Evolutionary conservation across 2,797 vertebrate genomes (phyloP).

Genomic region (Thalassophryne amazonica): DNA sequence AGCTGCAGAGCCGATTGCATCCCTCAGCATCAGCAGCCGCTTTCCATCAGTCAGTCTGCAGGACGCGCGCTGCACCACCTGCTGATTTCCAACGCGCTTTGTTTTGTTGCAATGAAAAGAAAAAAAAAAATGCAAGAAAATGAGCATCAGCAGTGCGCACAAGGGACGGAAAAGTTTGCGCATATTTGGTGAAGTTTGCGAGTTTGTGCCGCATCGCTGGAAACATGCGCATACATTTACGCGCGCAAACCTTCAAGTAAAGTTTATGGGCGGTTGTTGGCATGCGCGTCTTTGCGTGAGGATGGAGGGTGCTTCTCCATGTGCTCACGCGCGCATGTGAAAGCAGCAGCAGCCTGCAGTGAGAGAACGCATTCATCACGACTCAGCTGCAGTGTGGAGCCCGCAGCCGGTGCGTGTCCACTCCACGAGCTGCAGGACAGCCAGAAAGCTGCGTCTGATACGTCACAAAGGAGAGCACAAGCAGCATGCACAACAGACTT

Average conservation of each 20-base stretch:
- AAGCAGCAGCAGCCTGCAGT: constrained; percentile 31
- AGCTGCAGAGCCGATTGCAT: constrained; percentile 12
- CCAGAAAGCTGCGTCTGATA: constrained; percentile 70
- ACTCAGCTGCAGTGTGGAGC: too few relatives aligned
- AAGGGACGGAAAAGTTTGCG: constrained; percentile 44
- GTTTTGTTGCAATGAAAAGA: background rate
- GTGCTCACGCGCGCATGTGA: constrained; percentile 6
- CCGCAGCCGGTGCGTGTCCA: too few relatives aligned
- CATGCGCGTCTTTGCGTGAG: too few relatives aligned
- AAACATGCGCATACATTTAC: too few relatives aligned
- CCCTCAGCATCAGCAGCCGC: background rate
- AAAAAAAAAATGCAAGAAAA: background rate
- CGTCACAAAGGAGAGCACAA: too few relatives aligned
- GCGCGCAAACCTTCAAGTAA: too few relatives aligned
- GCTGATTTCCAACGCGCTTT: background rate
- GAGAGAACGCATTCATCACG: constrained; percentile 2
- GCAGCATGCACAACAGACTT: too few relatives aligned
- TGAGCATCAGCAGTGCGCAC: background rate
- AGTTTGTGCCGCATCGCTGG: constrained; percentile 18
- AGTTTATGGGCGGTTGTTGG: too few relatives aligned
- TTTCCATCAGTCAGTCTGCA: constrained; percentile 1
- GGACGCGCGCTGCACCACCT: background rate
- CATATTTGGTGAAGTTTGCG: constrained; percentile 34
- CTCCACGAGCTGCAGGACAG: constrained; percentile 56
- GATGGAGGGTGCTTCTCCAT: constrained; percentile 17